These are phyloP conservation scores for Plebejus anna DNA, from an alignment of 2,888 invertebrate genomes.

Conservation along the genomic window DNA sequence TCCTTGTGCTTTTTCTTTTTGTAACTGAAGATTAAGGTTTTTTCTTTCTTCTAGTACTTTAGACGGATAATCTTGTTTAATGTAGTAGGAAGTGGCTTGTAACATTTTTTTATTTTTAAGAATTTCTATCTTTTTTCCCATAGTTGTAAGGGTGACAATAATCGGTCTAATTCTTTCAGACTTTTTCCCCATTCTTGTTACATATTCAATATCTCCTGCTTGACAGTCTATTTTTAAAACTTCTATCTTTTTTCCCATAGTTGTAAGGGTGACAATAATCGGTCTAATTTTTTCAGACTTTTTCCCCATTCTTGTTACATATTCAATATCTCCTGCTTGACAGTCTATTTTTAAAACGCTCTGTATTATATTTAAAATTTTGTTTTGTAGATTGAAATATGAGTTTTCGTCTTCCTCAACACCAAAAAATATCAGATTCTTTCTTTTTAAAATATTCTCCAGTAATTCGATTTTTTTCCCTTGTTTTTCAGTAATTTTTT, in stretches of 20 bases:
- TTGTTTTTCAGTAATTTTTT: neutral
- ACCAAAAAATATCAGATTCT: conserved; percentile 3
- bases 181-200: neutral
- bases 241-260: neutral
- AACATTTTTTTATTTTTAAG: conserved; percentile 27
- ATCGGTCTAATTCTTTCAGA: neutral
- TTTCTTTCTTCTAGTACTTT: too few species aligned
- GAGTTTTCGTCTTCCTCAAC: conserved; percentile 7
- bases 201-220: neutral
- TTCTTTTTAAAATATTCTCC: neutral
- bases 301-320: neutral
- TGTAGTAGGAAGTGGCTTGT: neutral
- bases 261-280: neutral
- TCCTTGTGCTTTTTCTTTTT: too few species aligned
- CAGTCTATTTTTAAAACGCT: too few species aligned
- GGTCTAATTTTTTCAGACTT: neutral
- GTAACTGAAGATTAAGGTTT: too few species aligned
- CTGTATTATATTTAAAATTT: too few species aligned
- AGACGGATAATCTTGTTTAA: too few species aligned
- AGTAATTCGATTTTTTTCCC: neutral
- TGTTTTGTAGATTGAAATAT: too few species aligned
- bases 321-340: neutral
- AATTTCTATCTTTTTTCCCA: neutral
- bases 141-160: neutral
- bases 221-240: too few species aligned